Conservation (phyloP, 2,113 vertebrate genomes). For the Oreamnos americanus region DNA sequence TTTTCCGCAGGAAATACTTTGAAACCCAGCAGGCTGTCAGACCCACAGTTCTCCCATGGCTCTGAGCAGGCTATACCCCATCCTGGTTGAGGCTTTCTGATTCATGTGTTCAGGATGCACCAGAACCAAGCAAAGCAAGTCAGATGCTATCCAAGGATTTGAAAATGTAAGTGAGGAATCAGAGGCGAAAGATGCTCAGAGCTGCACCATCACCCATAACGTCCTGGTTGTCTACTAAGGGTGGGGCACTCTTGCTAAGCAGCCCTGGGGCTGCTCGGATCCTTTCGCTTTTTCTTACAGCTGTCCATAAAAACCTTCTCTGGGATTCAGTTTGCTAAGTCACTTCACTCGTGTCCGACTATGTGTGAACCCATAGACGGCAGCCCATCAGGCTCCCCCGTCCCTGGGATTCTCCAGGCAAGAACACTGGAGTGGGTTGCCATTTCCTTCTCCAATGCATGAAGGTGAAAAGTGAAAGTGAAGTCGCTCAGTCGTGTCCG, state of each 20-base stretch:
- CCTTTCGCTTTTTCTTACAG: not conserved
- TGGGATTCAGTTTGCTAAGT: not conserved
- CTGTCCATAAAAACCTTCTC: not conserved
- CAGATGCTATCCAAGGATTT: not conserved
- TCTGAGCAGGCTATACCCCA: not conserved
- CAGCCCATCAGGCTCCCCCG: too few relatives aligned
- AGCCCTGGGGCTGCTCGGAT: not conserved
- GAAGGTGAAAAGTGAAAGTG: too few relatives aligned
- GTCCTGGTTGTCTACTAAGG: not conserved
- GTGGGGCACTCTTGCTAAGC: not conserved
- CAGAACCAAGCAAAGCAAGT: not conserved
- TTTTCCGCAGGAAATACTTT: not conserved
- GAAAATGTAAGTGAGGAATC: not conserved
- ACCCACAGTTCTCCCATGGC: not conserved
- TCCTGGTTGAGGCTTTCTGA: not conserved
- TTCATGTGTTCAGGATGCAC: not conserved
- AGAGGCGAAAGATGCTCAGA: not conserved
- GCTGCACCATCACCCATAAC: not conserved
- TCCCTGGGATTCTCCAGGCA: too few relatives aligned
- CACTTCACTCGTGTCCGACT: too few relatives aligned
- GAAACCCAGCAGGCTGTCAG: not conserved
- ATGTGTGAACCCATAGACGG: too few relatives aligned
- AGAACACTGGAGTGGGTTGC: too few relatives aligned
- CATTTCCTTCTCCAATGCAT: too few relatives aligned
- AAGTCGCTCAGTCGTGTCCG: too few relatives aligned